phyloP scores from a whole-genome alignment of 2,113 vertebrate species.

The Phaethon lepturus region DNA sequence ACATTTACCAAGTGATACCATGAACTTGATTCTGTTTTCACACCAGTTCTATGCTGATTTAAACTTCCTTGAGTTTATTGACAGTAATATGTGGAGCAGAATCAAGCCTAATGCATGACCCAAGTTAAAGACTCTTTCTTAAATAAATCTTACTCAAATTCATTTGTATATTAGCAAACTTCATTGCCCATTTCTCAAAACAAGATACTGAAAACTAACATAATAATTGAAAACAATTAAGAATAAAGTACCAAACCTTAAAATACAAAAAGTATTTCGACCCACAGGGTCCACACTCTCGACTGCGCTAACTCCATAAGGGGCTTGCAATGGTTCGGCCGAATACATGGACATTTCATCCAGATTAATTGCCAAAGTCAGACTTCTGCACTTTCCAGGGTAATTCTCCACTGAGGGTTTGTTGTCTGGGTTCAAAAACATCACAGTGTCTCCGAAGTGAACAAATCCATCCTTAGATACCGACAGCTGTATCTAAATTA shows the following conservation, averaged over 20 bases:
- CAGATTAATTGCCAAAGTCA: conserved; percentile 77
- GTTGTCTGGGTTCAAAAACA: conserved; percentile 79
- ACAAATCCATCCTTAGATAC: conserved; percentile 79
- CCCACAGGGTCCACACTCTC: conserved; percentile 34
- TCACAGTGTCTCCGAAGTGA: conserved; percentile 87
- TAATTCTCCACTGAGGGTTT: background rate
- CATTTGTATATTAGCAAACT: background rate
- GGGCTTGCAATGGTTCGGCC: background rate
- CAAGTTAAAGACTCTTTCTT: background rate
- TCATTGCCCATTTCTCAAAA: background rate
- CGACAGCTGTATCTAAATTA: conserved; percentile 80
- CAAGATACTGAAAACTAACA: background rate
- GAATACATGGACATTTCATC: conserved; percentile 64
- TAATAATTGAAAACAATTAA: background rate
- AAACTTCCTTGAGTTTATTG: background rate
- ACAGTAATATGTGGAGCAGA: background rate
- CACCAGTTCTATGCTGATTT: background rate
- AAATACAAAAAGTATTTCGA: conserved; percentile 82
- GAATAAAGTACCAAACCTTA: conserved; percentile 75
- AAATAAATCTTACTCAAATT: background rate
- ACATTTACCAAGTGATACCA: background rate
- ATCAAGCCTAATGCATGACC: background rate
- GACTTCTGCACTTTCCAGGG: background rate
- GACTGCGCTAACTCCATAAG: conserved; percentile 77
- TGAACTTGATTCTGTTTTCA: background rate